Conservation (phyloP, 2,113 vertebrate genomes). For the Gulo gulo region DNA sequence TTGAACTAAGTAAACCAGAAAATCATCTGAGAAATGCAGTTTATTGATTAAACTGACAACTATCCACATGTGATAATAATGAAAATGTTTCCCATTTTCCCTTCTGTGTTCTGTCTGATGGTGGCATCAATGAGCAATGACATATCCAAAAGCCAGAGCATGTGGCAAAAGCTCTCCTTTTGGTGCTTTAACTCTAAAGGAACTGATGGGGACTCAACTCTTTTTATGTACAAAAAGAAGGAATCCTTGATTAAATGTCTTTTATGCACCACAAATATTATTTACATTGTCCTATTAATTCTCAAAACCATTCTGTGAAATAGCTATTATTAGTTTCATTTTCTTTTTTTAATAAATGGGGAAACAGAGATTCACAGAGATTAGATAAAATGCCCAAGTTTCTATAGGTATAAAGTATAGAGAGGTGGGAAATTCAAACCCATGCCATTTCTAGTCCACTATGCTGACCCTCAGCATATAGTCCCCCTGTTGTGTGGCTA, state of each 20-base stretch:
- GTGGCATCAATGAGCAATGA: conserved; percentile 55
- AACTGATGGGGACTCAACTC: background rate
- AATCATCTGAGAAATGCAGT: conserved; percentile 6
- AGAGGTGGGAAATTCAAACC: background rate
- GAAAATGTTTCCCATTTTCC: background rate
- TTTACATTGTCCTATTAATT: background rate
- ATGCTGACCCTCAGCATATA: background rate
- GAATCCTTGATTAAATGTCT: background rate
- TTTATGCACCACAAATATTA: background rate
- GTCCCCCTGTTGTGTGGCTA: background rate
- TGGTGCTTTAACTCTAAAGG: background rate
- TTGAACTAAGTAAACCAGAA: conserved; percentile 21
- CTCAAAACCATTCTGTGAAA: background rate
- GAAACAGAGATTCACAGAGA: background rate
- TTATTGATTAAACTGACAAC: conserved; percentile 41
- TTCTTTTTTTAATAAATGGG: background rate
- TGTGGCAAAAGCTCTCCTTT: background rate
- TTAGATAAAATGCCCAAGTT: background rate
- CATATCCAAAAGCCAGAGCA: conserved; percentile 32
- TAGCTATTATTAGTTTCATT: background rate
- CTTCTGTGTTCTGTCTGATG: conserved; percentile 53
- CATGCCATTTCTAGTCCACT: background rate
- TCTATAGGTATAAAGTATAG: background rate
- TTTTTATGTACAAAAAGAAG: background rate
- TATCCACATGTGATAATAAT: conserved; percentile 56